These are phyloP conservation scores for Girardinus metallicus DNA, from an alignment of 2,797 vertebrate species.

Conservation along the genomic window DNA sequence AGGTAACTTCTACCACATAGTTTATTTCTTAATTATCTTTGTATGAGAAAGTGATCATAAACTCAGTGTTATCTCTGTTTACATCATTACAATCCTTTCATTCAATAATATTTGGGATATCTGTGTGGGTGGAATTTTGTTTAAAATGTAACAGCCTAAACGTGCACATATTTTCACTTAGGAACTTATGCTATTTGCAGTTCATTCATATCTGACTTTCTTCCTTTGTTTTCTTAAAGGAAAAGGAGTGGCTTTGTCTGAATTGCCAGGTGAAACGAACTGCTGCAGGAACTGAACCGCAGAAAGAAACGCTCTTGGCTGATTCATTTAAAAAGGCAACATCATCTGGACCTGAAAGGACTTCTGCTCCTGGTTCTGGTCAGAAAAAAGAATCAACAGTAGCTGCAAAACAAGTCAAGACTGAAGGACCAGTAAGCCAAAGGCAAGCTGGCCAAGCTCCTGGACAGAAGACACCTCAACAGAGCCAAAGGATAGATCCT, in stretches of 20 bases:
- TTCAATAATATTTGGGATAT: not conserved
- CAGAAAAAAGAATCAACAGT: slow-evolving; percentile 51
- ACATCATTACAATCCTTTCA: not conserved
- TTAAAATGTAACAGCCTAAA: not conserved
- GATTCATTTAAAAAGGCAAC: slow-evolving; percentile 63
- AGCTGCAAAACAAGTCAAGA: slow-evolving; percentile 61
- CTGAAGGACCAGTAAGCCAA: slow-evolving; percentile 62
- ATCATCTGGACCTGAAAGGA: slow-evolving; percentile 58
- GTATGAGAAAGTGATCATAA: not conserved
- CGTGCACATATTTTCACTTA: not conserved
- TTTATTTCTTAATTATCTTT: not conserved
- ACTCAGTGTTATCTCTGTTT: not conserved
- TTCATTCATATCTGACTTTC: slow-evolving; percentile 15
- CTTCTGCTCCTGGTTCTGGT: slow-evolving; percentile 64
- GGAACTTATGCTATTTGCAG: not conserved
- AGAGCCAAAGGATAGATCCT: slow-evolving; percentile 68
- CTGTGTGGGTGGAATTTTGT: not conserved
- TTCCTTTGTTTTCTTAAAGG: slow-evolving; percentile 60
- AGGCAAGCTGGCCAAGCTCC: slow-evolving; percentile 57
- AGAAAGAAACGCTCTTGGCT: slow-evolving; percentile 26
- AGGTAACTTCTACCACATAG: not conserved
- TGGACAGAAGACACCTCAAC: slow-evolving; percentile 67
- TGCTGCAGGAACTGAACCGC: slow-evolving; percentile 78
- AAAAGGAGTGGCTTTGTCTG: slow-evolving; percentile 90
- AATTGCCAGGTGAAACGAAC: slow-evolving; percentile 95